Base-by-base conservation (phyloP, 1,140 invertebrate genomes). In the Heliconius himera region DNA sequence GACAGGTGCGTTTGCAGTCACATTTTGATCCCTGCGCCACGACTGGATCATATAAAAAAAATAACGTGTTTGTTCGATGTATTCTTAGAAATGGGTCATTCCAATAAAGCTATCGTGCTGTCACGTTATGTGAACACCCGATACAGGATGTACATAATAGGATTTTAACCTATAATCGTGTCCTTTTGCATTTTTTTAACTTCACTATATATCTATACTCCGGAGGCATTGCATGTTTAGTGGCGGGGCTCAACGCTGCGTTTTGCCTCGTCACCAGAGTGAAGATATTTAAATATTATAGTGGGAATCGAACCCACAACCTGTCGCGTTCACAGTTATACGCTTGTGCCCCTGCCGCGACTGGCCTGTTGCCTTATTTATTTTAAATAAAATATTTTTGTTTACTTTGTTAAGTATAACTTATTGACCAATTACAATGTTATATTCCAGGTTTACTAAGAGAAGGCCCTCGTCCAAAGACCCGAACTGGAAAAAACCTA, bases 361-460 rank as follows among this genome's bases (percentile, higher is more conserved):
- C 41, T 4, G 41, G 13, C 18, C 18, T 51, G 16, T 49, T 18
- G 3, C n/a, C 8, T 11, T 22, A 22, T 8, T n/a, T 22, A 56
- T 22, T 56, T 22, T 5, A 56, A n/a, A 11, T 22, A 9, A 56
- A 56, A 13, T 16, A 46, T 16, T 46, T 46, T 16, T 4, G 8
- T 56, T 56, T n/a, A n/a, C 1, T 56, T n/a, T 3, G 20, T 9
- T 56, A 56, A n/a, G 6, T 56, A 0, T 9, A n/a, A 56, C 20
- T 56, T n/a, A 56, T n/a, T n/a, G 2, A 56, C 2, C 20, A 56
- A 56, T 56, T 9, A 56, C 29, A 1, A 66, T 66, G 78, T 33
- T 74, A 36, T 46, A 79, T 92, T 93, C 6, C 91, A 93, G 91
- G 91, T 88, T 72, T 93, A 93, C 83, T 93, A 87, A 92, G 56